Evolutionary conservation across 2,113 vertebrate species (phyloP), one percentile per base, ranked within the genome.

Genomic region (Aleadryas rufinucha): DNA sequence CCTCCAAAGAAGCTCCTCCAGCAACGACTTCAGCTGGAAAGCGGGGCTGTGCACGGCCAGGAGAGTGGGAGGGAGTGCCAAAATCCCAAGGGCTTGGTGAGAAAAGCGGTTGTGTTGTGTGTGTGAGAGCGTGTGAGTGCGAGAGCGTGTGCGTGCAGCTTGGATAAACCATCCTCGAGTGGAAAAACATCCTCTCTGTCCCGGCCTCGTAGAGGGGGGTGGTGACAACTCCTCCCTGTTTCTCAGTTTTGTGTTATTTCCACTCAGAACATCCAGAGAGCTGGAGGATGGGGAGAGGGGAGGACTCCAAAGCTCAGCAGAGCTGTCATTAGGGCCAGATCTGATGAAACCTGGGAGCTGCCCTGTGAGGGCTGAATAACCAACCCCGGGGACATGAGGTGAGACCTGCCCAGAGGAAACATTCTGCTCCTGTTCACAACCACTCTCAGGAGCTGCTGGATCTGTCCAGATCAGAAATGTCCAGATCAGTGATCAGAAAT

Each of bases 341-440:
- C 59, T 47, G 23, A 26, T 3, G 20, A 59, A 33, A 56, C 12
- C n/a, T 39, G 33, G 1, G 12, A 75, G 31, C 45, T 70, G 41
- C 47, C 20, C 56, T 75, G 45, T 37, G n/a, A 24, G 59, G 52
- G 15, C 5, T 78, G 33, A 49, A 31, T 24, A 6, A 59, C 56
- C 45, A 49, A 3, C 7, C 15, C 49, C 13, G 52, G 2, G 2
- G 41, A 17, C 2, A 20, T 0, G 0, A 33, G 24, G 37, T 30
- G 56, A 39, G 8, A 23, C 19, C 28, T 84, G 64, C 26, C 53
- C 27, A 9, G 45, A 65, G 47, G 13, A 5, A 41, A 2, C 18
- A 7, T 24, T 84, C 49, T 53, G 13, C 28, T 77, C 9, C 63
- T 54, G 19, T 27, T 81, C 5, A 9, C 0, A 1, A 2, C 47